Evolutionary conservation across 23 tunicate genomes (phyloP), one percentile per base, ranked within the genome.

Genomic region (Styela clava): DNA sequence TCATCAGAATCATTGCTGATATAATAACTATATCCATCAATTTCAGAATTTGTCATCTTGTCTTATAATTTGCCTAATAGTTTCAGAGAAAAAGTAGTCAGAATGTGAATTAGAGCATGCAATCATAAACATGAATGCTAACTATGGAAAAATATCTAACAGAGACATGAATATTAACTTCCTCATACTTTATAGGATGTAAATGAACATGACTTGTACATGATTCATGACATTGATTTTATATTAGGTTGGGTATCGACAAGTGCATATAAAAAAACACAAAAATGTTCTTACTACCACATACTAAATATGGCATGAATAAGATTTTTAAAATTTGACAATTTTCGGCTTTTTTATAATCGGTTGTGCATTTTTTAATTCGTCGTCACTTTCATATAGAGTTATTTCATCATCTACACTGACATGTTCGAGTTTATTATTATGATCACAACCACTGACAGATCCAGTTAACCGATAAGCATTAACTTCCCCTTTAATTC

Each of bases 1-100:
- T 76, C 97, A 72, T 91, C 97, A 69, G 91, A 79, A 28, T 91
- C 97, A 62, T 83, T 79, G 28, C 78, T 63, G 71, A 91, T 91
- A 63, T 91, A 91, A 78, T 91, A 91, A 69, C 78, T 86, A 69
- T 91, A 91, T 25, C 97, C 97, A 78, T 91, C 97, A n/a, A 91
- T 16, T 34, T 16, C 27, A n/a, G 74, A 74, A 24, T 31, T 12
- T 21, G 64, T 44, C 77, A 71, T 71, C 27, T 16, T 68, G 16
- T 68, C 16, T 21, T 61, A 19, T 61, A 19, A 19, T 61, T 19
- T 61, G 64, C 19, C 64, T 19, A 61, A 61, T n/a, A n/a, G n/a
- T n/a, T n/a, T n/a, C n/a, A n/a, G n/a, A n/a, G n/a, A n/a, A n/a
- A n/a, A n/a, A n/a, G n/a, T n/a, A n/a, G n/a, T n/a, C n/a, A n/a